Percentiles rank a stretch among this genome's conserved stretches.
Evolutionary conservation across 2,888 invertebrate species (phyloP).

Genomic region (Achlya flavicornis): DNA sequence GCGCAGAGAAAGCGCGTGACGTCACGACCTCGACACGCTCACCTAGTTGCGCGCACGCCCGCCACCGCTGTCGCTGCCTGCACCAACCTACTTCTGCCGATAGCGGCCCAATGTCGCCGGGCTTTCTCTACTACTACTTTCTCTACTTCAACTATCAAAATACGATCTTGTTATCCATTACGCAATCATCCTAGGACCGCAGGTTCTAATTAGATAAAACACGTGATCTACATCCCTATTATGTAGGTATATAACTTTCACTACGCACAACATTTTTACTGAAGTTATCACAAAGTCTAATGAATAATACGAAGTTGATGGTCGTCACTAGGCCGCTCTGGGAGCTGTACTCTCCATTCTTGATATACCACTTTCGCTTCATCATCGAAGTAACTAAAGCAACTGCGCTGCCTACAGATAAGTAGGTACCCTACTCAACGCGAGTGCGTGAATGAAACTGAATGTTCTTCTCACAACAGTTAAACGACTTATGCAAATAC

Average conservation of each 20-base stretch:
- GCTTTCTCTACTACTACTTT: constrained; percentile 59
- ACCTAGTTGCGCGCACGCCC: constrained; percentile 73
- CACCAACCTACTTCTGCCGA: constrained; percentile 72
- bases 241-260: not conserved
- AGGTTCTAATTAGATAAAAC: constrained; percentile 6
- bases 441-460: constrained; percentile 12
- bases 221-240: not conserved
- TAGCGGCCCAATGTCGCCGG: constrained; percentile 68
- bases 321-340: not conserved
- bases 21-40: constrained; percentile 84
- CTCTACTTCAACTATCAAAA: not conserved
- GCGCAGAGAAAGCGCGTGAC: constrained; percentile 82
- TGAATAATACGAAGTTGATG: not conserved
- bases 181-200: constrained; percentile 7
- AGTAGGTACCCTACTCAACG: constrained; percentile 8
- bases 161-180: constrained; percentile 7
- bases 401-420: constrained; percentile 8
- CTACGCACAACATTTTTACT: constrained; percentile 1
- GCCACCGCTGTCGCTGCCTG: constrained; percentile 39
- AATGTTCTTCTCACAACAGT: constrained; percentile 4
- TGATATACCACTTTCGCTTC: constrained; percentile 54
- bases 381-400: constrained; percentile 23
- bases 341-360: constrained; percentile 23
- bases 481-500: not conserved
- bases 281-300: not conserved